These are phyloP conservation scores for Tenodera sinensis DNA, from an alignment of 2,888 invertebrate species.

Conservation along the genomic window DNA sequence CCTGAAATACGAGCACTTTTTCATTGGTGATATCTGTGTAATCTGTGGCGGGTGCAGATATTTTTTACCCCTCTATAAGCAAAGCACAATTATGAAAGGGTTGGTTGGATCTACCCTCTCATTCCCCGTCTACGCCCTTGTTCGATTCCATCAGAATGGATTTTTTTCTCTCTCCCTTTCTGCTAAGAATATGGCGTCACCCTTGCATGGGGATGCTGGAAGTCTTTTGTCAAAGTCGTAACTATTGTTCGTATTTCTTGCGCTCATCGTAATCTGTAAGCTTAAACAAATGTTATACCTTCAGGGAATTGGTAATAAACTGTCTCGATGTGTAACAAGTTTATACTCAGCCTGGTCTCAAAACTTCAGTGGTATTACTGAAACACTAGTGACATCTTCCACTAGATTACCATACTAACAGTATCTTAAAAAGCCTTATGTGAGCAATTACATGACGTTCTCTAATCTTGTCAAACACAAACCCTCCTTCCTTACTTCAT, in stretches of 20 bases:
- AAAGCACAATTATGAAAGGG: neutral
- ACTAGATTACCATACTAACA: too few relatives aligned
- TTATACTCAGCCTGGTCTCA: too few relatives aligned
- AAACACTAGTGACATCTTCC: too few relatives aligned
- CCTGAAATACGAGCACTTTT: neutral
- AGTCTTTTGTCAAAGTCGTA: neutral
- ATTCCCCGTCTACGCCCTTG: neutral
- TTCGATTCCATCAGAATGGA: neutral
- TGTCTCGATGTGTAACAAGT: too few relatives aligned
- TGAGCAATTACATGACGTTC: too few relatives aligned
- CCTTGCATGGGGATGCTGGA: neutral
- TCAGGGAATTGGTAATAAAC: too few relatives aligned
- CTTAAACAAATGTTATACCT: too few relatives aligned
- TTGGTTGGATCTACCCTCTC: neutral
- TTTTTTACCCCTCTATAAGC: neutral
- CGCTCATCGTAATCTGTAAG: too few relatives aligned
- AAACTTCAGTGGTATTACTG: too few relatives aligned
- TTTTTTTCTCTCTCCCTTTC: neutral
- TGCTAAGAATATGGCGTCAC: neutral
- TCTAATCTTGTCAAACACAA: too few relatives aligned
- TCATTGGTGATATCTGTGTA: neutral
- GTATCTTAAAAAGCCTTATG: too few relatives aligned
- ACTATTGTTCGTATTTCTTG: neutral
- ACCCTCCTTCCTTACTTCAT: too few relatives aligned
- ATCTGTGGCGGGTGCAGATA: neutral